Evolutionary conservation across 2,113 vertebrate species (phyloP).

Genomic region (Prionailurus bengalensis): DNA sequence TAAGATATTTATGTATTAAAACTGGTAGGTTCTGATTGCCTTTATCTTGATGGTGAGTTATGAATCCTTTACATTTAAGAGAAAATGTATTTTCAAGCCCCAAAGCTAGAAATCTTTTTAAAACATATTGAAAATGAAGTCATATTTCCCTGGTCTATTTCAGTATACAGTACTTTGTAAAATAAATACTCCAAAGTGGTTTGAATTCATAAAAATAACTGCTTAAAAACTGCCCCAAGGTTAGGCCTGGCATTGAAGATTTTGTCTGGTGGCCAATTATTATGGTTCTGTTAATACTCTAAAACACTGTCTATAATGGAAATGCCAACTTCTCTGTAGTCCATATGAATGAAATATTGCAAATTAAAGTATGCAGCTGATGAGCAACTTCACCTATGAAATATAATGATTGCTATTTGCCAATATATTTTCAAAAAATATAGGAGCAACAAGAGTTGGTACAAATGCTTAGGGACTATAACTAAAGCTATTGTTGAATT

Average conservation of each 20-base stretch:
- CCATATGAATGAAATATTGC: slow-evolving; percentile 71
- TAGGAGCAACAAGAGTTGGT: slow-evolving; percentile 46
- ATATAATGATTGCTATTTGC: slow-evolving; percentile 72
- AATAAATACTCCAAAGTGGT: slow-evolving; percentile 78
- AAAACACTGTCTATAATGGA: slow-evolving; percentile 75
- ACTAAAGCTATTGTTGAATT: slow-evolving; percentile 53
- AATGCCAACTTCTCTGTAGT: slow-evolving; percentile 57
- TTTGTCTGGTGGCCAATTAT: slow-evolving; percentile 73
- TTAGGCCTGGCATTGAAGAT: slow-evolving; percentile 57
- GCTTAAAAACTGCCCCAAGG: slow-evolving; percentile 65
- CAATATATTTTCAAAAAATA: slow-evolving; percentile 60
- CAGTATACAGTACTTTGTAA: slow-evolving; percentile 65
- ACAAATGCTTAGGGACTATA: slow-evolving; percentile 32
- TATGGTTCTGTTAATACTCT: slow-evolving; percentile 74
- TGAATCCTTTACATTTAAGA: slow-evolving; percentile 64
- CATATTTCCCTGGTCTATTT: slow-evolving; percentile 65
- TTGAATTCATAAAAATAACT: slow-evolving; percentile 77
- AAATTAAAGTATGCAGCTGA: slow-evolving; percentile 78
- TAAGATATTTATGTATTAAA: slow-evolving; percentile 67
- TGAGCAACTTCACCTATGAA: slow-evolving; percentile 79
- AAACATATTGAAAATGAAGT: slow-evolving; percentile 75
- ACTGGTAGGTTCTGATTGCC: slow-evolving; percentile 37
- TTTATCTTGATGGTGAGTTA: slow-evolving; percentile 75
- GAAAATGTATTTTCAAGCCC: slow-evolving; percentile 73
- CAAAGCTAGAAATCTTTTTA: slow-evolving; percentile 75